Percentiles rank a stretch among this genome's conserved stretches.
Evolutionary conservation across 2,888 invertebrate species (phyloP).

Genomic region (Drosophila macrospina): DNA sequence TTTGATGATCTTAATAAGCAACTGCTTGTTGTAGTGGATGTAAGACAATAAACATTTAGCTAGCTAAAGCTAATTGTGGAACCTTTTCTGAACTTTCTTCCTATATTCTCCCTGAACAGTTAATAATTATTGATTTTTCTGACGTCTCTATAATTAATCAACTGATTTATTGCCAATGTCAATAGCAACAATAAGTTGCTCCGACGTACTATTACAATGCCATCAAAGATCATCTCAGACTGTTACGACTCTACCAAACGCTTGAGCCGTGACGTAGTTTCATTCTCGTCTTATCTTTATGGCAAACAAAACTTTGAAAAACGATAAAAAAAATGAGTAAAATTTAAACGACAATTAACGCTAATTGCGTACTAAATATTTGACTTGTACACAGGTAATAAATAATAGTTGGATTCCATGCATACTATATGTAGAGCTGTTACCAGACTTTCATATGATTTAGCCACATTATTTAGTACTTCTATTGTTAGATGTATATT

Average conservation of each 20-base stretch:
- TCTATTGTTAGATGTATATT: neutral
- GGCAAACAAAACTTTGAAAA: constrained; percentile 1
- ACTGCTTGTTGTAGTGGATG: too few relatives aligned
- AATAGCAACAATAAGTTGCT: neutral
- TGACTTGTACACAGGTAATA: neutral
- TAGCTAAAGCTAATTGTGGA: too few relatives aligned
- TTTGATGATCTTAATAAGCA: too few relatives aligned
- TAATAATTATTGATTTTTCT: too few relatives aligned
- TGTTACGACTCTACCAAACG: neutral
- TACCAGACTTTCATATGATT: neutral
- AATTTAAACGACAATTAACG: constrained; percentile 6
- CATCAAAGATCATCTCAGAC: neutral
- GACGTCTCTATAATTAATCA: too few relatives aligned
- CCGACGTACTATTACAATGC: neutral
- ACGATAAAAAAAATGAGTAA: neutral
- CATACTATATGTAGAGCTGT: neutral
- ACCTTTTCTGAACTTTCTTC: too few relatives aligned
- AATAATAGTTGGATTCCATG: constrained; percentile 1
- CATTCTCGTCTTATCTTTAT: constrained; percentile 1
- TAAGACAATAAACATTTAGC: too few relatives aligned
- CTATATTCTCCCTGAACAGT: too few relatives aligned
- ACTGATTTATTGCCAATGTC: too few relatives aligned
- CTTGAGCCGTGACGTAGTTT: constrained; percentile 1
- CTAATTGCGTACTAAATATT: constrained; percentile 37
- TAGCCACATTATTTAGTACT: neutral